Conservation (phyloP, 2,888 invertebrate genomes). For the Ecdyonurus torrentis region DNA sequence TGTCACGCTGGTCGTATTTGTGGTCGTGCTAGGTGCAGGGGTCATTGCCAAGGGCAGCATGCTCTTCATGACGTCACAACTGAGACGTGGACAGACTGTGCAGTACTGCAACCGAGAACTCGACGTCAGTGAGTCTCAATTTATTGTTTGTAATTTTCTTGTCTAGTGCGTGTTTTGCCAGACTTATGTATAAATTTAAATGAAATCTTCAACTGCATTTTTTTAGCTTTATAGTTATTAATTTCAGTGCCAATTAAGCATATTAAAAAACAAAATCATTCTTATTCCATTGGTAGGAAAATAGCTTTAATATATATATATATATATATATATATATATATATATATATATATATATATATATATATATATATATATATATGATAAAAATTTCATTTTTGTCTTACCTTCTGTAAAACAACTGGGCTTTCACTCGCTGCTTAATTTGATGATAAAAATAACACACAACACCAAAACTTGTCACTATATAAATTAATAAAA, state of each 20-base stretch:
- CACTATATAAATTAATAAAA: no score
- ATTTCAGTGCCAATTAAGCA: neutral
- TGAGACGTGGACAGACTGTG: conserved; percentile 53
- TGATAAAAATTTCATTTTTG: no score
- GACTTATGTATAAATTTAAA: neutral
- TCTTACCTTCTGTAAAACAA: no score
- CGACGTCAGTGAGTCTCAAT: conserved; percentile 32
- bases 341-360: no score
- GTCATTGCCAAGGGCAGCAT: conserved; percentile 78
- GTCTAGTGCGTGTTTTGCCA: neutral
- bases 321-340: no score
- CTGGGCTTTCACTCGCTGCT: no score
- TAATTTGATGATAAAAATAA: no score
- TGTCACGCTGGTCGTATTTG: conserved; percentile 71
- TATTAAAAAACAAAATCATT: neutral
- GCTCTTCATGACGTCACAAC: conserved; percentile 83
- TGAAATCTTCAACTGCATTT: neutral
- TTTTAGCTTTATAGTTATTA: neutral
- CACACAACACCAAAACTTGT: no score
- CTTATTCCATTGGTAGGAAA: no score
- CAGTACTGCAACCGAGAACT: conserved; percentile 72
- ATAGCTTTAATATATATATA: no score
- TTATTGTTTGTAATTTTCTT: neutral
- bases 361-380: no score
- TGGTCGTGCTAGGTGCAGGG: conserved; percentile 67